Base-by-base conservation (phyloP, 2,113 vertebrate genomes). In the Corythornis madagascariensis region DNA sequence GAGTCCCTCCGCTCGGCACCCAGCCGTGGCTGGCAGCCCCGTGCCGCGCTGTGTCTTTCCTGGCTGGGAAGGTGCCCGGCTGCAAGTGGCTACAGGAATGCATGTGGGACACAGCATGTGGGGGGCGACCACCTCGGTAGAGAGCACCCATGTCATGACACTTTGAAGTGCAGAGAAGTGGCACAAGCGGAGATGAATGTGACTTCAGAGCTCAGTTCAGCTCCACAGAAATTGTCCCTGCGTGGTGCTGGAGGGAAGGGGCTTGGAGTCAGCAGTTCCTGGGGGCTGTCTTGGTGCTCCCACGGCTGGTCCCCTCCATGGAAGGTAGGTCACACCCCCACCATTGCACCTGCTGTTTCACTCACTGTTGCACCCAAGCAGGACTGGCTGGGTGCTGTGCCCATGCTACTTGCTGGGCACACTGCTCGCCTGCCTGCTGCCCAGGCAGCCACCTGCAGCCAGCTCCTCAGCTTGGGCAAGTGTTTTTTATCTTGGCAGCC, bases 271-370 rank as follows among this genome's bases (percentile, higher is more conserved):
- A 31, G 74, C 29, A 3, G 21, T 11, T 72, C 26, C 33, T 24
- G n/a, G 38, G 12, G 18, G 55, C 55, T 86, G 40, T 19, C 1
- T 4, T 28, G 56, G 16, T 6, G 13, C 42, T 85, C 16, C 57
- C 1, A 4, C 7, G 25, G 22, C 35, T 47, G 43, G 31, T 43
- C 5, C 13, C 13, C 29, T 13, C 11, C 3, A 0, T 1, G 6
- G 13, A 20, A 29, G 28, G 55, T 47, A 35, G 17, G 63, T 65
- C 6, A 0, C 33, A 28, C 6, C 33, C 21, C 18, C 35, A 21
- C 29, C 20, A 4, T 8, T 16, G 47, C 24, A 4, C 47, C 48
- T 69, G 20, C 24, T 4, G 2, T 15, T 16, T 28, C 19, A 35
- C 15, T n/a, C 45, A 71, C 26, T 8, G 9, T 66, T 7, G 0